Evolutionary conservation across 2,113 vertebrate genomes (phyloP), one percentile per base, ranked within the genome.

Genomic region (Elephas maximus): DNA sequence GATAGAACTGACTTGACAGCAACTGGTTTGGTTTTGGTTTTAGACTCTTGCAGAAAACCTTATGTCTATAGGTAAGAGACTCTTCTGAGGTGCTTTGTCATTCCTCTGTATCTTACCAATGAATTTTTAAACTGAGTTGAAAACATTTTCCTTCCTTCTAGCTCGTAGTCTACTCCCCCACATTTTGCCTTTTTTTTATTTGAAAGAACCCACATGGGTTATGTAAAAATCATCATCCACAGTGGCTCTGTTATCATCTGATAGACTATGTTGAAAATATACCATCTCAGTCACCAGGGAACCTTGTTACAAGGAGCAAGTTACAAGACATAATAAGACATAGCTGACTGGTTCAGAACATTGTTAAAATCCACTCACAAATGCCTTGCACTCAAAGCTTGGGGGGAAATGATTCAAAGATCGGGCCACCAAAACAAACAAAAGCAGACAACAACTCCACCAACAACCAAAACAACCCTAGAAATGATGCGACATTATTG

Each of bases 181-280:
- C 74, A 44, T 90, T 90, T 76, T 91, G 45, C 71, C n/a, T 95
- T 87, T 73, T 18, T 80, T 86, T 88, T 92, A 91, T 44, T 87
- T 26, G 23, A 37, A 92, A 90, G 77, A 57, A 85, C 57, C 28
- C 73, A 48, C 14, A 71, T 63, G 65, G n/a, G 20, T 82, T 41
- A 33, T 51, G 5, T 89, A 84, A 94, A 93, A 91, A 84, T 53
- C n/a, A 63, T 78, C 95, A 83, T 69, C 96, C 80, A 96, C 8
- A 88, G 5, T 0, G 1, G 63, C 67, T 93, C 45, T 69, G 17
- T 94, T 96, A 81, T 73, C 37, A 71, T 62, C 33, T 53, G 86
- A 71, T n/a, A 81, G 20, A 67, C 48, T 69, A 2, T 82, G 65
- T 45, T 93, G 71, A 93, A 87, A 94, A 79, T 69, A n/a, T 37